These are phyloP conservation scores for Drosophila takahashii DNA, from an alignment of 1,140 invertebrate species.

Conservation along the genomic window DNA sequence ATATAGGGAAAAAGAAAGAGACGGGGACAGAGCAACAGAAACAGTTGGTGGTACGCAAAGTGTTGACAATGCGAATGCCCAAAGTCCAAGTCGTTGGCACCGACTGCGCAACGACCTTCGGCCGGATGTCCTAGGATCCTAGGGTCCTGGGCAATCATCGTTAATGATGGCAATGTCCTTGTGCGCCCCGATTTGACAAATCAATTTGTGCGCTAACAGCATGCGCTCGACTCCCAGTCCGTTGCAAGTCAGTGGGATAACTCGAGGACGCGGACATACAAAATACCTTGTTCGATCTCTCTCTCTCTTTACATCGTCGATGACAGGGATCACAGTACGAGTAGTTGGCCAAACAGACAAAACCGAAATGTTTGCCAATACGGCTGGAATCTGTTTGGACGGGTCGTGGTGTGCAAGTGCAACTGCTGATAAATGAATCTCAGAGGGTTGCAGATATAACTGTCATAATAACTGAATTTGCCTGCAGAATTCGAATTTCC, in stretches of 20 bases:
- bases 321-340: conserved; percentile 56
- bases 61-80: conserved; percentile 67
- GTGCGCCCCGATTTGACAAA: conserved; percentile 73
- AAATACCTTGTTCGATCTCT: neutral
- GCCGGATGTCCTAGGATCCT: conserved; percentile 13
- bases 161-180: conserved; percentile 82
- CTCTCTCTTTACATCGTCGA: conserved; percentile 7
- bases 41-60: conserved; percentile 78
- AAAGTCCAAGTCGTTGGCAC: conserved; percentile 53
- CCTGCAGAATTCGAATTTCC: neutral
- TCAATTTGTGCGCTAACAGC: conserved; percentile 81
- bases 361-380: conserved; percentile 78
- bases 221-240: conserved; percentile 50
- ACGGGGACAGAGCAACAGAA: conserved; percentile 49
- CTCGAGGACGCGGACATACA: conserved; percentile 15
- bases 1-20: conserved; percentile 4
- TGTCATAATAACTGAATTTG: neutral
- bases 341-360: conserved; percentile 61
- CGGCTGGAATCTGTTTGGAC: conserved; percentile 37
- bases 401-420: conserved; percentile 33
- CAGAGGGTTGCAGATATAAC: neutral
- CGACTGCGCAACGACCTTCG: conserved; percentile 75
- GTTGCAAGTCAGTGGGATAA: conserved; percentile 57
- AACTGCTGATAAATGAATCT: conserved; percentile 10
- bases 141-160: conserved; percentile 66